Conservation (phyloP, 1,140 invertebrate species). For the Caenorhabditis latens region DNA sequence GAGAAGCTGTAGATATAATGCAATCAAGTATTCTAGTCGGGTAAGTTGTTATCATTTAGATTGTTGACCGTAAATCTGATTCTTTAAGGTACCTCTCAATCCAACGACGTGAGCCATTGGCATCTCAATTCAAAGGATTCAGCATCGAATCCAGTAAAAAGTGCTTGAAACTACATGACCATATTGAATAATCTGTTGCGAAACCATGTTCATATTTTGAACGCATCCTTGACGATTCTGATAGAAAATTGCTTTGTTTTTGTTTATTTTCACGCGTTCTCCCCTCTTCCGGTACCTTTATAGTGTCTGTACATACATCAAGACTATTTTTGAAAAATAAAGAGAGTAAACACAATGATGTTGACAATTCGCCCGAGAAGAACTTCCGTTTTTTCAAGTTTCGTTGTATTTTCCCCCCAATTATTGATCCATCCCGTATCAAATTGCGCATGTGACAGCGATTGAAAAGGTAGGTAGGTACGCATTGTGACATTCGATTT, state of each 20-base stretch:
- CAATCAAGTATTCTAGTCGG: constrained; percentile 53
- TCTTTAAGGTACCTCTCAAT: constrained; percentile 61
- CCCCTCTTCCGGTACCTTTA: neutral
- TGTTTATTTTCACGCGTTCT: neutral
- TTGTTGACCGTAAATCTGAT: neutral
- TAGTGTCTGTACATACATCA: constrained; percentile 53
- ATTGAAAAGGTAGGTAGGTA: constrained; percentile 7
- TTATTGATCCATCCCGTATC: constrained; percentile 45
- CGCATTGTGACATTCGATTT: constrained; percentile 45
- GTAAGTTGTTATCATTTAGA: neutral
- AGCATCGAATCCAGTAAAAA: constrained; percentile 47
- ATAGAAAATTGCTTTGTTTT: neutral
- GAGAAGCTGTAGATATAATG: constrained; percentile 50
- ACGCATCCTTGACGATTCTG: neutral
- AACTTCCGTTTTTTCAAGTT: constrained; percentile 17
- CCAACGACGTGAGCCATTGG: constrained; percentile 61
- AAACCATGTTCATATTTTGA: neutral
- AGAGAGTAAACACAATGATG: constrained; percentile 2
- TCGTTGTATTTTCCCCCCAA: neutral
- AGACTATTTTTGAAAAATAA: constrained; percentile 14
- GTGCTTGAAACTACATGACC: constrained; percentile 57
- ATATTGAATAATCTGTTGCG: constrained; percentile 29
- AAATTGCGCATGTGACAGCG: constrained; percentile 29
- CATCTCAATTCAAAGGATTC: constrained; percentile 63
- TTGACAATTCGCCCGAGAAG: neutral